Evolutionary conservation across 1,140 invertebrate genomes (phyloP).

Genomic region (Drosophila tristis): DNA sequence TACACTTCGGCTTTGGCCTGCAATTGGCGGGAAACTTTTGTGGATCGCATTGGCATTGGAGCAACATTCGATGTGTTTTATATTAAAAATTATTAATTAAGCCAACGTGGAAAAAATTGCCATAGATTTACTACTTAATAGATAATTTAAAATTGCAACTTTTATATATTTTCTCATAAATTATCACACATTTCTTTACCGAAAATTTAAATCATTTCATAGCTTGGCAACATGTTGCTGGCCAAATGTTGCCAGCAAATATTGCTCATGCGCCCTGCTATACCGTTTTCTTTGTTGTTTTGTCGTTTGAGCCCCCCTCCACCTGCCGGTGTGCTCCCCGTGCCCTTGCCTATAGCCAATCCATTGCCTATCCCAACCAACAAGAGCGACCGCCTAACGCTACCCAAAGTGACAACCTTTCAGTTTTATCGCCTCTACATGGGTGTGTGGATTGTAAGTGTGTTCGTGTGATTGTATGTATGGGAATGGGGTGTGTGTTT

Average conservation of each 20-base stretch:
- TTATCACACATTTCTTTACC: background rate
- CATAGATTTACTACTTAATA: background rate
- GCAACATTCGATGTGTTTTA: conserved; percentile 27
- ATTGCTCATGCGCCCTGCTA: conserved; percentile 77
- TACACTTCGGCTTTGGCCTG: conserved; percentile 73
- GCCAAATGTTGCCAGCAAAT: conserved; percentile 37
- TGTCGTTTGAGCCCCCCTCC: conserved; percentile 33
- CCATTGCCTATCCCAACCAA: conserved; percentile 62
- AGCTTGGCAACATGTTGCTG: conserved; percentile 63
- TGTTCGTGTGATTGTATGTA: conserved; percentile 10
- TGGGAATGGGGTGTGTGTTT: conserved; percentile 15
- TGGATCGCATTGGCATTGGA: conserved; percentile 63
- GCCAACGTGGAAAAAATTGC: too few species aligned
- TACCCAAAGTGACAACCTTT: conserved; percentile 79
- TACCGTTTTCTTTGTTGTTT: conserved; percentile 67
- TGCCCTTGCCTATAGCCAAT: conserved; percentile 20
- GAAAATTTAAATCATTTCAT: conserved; percentile 4
- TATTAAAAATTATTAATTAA: background rate
- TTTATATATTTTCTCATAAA: background rate
- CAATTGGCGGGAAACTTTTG: conserved; percentile 81
- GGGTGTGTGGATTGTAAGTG: conserved; percentile 1
- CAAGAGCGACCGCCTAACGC: conserved; percentile 70
- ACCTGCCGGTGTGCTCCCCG: background rate
- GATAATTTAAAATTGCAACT: background rate
- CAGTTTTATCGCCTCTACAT: conserved; percentile 70